phyloP scores from a whole-genome alignment of 2,888 invertebrate species.

The Diaphora mendica region DNA sequence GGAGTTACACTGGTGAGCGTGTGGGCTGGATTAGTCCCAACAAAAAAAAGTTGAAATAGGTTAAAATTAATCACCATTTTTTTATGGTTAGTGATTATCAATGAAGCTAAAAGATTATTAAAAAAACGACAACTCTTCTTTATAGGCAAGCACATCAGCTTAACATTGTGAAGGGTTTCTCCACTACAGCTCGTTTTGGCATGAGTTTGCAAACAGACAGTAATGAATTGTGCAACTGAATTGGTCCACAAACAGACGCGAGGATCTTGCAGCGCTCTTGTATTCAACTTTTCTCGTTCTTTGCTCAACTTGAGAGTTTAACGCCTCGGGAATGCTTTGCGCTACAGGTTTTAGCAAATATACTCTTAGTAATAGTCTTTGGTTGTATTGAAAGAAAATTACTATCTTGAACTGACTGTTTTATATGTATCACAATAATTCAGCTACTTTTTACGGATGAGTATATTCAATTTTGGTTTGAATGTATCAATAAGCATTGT shows the following conservation, averaged over 20 bases:
- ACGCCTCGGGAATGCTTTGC: not conserved
- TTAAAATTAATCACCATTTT: too few species aligned
- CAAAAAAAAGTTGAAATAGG: too few species aligned
- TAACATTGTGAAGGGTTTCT: slow-evolving; percentile 15
- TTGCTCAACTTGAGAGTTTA: slow-evolving; percentile 6
- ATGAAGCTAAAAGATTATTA: not conserved
- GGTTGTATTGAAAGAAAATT: not conserved
- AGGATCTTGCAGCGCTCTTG: not conserved
- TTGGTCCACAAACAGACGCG: slow-evolving; percentile 35
- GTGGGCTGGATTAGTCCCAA: too few species aligned
- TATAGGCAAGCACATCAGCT: not conserved
- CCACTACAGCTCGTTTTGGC: slow-evolving; percentile 11
- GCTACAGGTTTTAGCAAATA: not conserved
- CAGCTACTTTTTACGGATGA: not conserved
- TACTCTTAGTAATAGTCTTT: not conserved
- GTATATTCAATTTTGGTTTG: not conserved
- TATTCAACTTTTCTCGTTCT: slow-evolving; percentile 3
- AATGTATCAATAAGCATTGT: not conserved
- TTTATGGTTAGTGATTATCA: not conserved
- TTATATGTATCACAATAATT: not conserved
- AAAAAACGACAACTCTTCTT: too few species aligned
- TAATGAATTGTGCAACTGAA: slow-evolving; percentile 45
- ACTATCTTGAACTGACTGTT: not conserved
- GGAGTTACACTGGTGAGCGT: too few species aligned
- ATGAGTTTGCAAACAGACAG: slow-evolving; percentile 29